Evolutionary conservation across 2,888 invertebrate species (phyloP).

Genomic region (Eristalinus aeneus): DNA sequence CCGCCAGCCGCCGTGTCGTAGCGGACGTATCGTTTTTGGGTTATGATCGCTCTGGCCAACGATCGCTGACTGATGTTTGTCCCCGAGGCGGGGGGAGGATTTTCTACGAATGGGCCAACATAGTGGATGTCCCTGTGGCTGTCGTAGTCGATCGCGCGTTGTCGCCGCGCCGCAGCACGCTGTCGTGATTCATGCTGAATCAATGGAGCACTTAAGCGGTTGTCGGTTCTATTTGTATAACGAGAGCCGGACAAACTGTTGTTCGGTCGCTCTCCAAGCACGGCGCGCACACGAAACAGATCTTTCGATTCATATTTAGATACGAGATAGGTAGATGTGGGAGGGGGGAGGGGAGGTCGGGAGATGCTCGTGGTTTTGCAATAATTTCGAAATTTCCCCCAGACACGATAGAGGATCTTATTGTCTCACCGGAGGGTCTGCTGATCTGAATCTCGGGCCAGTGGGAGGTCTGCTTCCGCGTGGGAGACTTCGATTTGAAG

Average conservation of each 20-base stretch:
- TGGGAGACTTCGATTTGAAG: not conserved
- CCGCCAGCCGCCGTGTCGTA: no score
- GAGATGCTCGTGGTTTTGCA: constrained; percentile 48
- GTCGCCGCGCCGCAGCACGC: not conserved
- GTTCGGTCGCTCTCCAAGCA: constrained; percentile 8
- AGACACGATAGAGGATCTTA: constrained; percentile 35
- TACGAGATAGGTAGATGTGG: not conserved
- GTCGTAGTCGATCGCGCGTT: not conserved
- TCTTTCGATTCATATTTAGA: constrained; percentile 59
- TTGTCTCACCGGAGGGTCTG: constrained; percentile 15
- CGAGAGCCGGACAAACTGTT: constrained; percentile 4
- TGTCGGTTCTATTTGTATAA: constrained; percentile 56
- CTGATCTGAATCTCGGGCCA: constrained; percentile 19
- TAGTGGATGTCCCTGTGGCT: constrained; percentile 22
- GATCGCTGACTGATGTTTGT: not conserved
- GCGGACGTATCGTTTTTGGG: constrained; percentile 24
- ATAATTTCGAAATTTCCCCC: constrained; percentile 58
- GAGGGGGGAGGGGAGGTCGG: constrained; percentile 41
- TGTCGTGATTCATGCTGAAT: constrained; percentile 70
- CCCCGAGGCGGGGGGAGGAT: not conserved
- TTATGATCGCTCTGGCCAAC: constrained; percentile 44
- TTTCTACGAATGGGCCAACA: constrained; percentile 46
- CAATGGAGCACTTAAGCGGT: constrained; percentile 62
- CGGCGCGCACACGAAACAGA: constrained; percentile 8
- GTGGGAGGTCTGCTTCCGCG: constrained; percentile 31